Conservation (phyloP, 1,140 invertebrate genomes). For the Anastatus disparis region DNA sequence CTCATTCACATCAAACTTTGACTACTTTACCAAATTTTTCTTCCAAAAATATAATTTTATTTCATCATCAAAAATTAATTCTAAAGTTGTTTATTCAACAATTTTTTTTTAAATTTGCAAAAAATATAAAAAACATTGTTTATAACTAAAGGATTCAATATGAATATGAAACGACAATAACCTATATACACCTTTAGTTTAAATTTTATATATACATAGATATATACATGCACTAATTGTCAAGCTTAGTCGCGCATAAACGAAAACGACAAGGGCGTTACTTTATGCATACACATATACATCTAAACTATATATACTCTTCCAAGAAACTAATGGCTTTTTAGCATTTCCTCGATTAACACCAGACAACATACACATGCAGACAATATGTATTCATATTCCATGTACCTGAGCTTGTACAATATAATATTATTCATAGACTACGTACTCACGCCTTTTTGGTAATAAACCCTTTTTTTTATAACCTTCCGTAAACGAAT, state of each 20-base stretch:
- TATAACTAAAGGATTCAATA: too few species aligned
- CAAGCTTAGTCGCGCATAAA: constrained; percentile 43
- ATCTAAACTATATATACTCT: too few species aligned
- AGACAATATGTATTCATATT: constrained; percentile 4
- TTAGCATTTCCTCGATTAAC: constrained; percentile 43
- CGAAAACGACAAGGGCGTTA: constrained; percentile 51
- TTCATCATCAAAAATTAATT: too few species aligned
- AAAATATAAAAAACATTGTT: too few species aligned
- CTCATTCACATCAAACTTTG: too few species aligned
- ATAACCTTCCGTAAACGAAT: too few species aligned
- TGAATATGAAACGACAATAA: too few species aligned
- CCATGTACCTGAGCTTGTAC: neutral
- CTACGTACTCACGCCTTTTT: constrained; percentile 18
- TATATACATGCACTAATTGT: constrained; percentile 19
- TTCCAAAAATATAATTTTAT: too few species aligned
- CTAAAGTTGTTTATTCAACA: too few species aligned
- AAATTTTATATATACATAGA: neutral
- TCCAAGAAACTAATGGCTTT: constrained; percentile 50
- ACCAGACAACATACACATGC: neutral
- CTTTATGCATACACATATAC: constrained; percentile 10
- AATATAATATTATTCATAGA: too few species aligned
- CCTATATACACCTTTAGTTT: neutral
- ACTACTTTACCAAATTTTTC: too few species aligned
- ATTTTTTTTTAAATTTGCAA: too few species aligned
- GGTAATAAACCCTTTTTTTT: constrained; percentile 28